Conservation (phyloP, 1,140 invertebrate genomes). For the Eriosoma lanigerum region DNA sequence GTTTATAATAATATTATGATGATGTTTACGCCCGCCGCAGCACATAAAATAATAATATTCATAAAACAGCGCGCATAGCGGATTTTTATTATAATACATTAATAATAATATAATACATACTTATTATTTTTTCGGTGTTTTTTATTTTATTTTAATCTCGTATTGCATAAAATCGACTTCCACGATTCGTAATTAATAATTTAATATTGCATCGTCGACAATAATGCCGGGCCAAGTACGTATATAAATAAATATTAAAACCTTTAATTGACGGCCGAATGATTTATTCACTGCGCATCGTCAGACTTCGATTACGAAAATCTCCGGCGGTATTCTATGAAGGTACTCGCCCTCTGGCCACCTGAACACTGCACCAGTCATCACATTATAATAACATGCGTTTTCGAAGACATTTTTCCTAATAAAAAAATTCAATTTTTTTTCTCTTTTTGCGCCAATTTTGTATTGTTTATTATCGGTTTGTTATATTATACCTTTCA, state of each 20-base stretch:
- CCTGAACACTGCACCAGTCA: background rate
- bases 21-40: background rate
- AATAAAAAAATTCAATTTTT: no score
- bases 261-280: conserved; percentile 43
- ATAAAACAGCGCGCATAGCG: no score
- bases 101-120: background rate
- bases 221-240: background rate
- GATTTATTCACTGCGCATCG: conserved; percentile 34
- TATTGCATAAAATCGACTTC: conserved; percentile 4
- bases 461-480: no score
- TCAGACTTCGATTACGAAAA: conserved; percentile 40
- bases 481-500: no score
- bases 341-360: background rate
- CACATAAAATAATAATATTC: no score
- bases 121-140: background rate
- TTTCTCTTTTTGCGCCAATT: no score
- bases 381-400: conserved; percentile 17
- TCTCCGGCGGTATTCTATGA: conserved; percentile 37
- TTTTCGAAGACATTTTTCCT: no score
- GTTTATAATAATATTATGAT: background rate
- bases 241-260: conserved; percentile 17
- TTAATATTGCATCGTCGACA: background rate
- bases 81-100: no score
- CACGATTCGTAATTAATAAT: conserved; percentile 27
- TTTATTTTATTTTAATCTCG: no score